phyloP scores from a whole-genome alignment of 2,113 vertebrate species.

The Lates calcarifer region DNA sequence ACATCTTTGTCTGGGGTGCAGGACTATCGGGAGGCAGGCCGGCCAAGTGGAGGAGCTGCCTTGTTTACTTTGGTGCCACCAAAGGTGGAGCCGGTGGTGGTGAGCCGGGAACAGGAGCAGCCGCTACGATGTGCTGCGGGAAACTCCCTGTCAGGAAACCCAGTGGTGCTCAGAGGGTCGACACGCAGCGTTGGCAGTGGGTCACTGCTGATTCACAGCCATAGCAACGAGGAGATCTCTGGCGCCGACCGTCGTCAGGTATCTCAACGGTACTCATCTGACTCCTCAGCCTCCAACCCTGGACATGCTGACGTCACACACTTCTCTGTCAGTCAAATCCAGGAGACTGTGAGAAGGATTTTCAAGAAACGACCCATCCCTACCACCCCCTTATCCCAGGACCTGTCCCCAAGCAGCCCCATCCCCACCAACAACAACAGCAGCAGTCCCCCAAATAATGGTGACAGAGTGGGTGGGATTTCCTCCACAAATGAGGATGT shows the following conservation, averaged over 20 bases:
- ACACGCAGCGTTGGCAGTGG: constrained; percentile 45
- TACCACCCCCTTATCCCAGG: constrained; percentile 67
- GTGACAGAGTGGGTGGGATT: constrained; percentile 63
- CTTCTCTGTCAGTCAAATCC: constrained; percentile 89
- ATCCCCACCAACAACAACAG: constrained; percentile 41
- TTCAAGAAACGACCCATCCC: constrained; percentile 87
- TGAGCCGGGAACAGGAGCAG: constrained; percentile 78
- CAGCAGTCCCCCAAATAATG: constrained; percentile 58
- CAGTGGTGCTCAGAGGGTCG: constrained; percentile 47
- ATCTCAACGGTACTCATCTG: constrained; percentile 68
- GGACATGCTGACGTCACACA: constrained; percentile 75
- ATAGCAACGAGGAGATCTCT: constrained; percentile 88
- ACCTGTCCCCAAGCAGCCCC: constrained; percentile 61
- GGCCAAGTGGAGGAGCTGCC: constrained; percentile 73
- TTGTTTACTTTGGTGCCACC: constrained; percentile 73
- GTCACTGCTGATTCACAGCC: constrained; percentile 66
- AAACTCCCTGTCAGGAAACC: constrained; percentile 51
- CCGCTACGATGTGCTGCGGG: constrained; percentile 67
- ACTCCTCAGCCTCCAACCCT: constrained; percentile 63
- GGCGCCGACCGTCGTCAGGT: constrained; percentile 56
- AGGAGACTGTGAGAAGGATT: constrained; percentile 86
- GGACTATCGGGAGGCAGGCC: constrained; percentile 92
- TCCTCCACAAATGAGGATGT: constrained; percentile 54
- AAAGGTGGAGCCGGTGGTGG: constrained; percentile 73
- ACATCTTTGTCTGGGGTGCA: constrained; percentile 84